Conservation (phyloP, 2,888 invertebrate genomes). For the Polyommatus icarus region DNA sequence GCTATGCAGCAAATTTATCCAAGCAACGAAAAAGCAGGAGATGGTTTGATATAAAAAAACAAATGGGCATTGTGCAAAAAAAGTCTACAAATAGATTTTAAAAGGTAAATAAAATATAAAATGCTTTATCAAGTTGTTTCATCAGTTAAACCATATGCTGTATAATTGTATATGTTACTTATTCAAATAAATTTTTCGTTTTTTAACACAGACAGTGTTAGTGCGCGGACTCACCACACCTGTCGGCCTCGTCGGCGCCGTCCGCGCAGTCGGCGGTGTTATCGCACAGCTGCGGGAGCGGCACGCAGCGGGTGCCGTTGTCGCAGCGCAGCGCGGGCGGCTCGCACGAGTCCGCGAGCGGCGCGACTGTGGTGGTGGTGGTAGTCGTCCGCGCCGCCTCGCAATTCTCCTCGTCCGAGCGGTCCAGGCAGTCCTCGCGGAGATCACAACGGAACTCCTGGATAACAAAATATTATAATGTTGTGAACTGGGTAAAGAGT, state of each 20-base stretch:
- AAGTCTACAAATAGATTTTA: too few species aligned
- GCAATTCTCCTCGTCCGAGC: constrained; percentile 86
- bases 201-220: neutral
- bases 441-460: constrained; percentile 84
- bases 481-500: neutral
- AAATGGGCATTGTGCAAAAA: too few species aligned
- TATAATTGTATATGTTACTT: too few species aligned
- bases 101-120: too few species aligned
- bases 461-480: neutral
- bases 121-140: too few species aligned
- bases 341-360: constrained; percentile 43
- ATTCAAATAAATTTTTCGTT: too few species aligned
- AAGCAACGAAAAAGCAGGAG: too few species aligned
- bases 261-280: constrained; percentile 85
- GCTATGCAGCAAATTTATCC: too few species aligned
- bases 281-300: constrained; percentile 87
- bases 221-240: constrained; percentile 74
- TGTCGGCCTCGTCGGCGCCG: constrained; percentile 88
- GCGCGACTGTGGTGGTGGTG: constrained; percentile 31
- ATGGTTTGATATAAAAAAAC: too few species aligned
- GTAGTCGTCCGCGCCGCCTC: constrained; percentile 38
- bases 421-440: constrained; percentile 86
- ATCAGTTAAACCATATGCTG: too few species aligned
- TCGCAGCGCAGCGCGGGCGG: constrained; percentile 75
- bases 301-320: constrained; percentile 85